These are phyloP conservation scores for Ptychadena robeensis DNA, from an alignment of 2,797 vertebrate species.

Conservation along the genomic window DNA sequence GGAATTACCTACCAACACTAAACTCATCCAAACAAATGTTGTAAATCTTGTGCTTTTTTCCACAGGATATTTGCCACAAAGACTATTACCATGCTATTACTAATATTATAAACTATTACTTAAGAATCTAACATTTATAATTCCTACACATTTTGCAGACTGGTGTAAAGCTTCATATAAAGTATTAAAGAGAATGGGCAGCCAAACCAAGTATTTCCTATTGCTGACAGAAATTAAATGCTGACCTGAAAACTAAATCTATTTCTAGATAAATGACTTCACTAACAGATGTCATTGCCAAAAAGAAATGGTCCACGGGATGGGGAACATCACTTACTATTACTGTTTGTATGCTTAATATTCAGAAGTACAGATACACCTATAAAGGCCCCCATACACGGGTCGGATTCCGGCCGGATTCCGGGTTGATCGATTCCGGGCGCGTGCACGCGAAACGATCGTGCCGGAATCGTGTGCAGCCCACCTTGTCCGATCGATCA, in stretches of 20 bases:
- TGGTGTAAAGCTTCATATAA: not conserved
- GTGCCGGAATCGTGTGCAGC: too few species aligned
- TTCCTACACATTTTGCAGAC: not conserved
- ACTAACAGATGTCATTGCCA: not conserved
- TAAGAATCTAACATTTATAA: constrained; percentile 19
- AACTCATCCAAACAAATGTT: constrained; percentile 16
- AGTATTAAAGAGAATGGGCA: not conserved
- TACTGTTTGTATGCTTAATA: not conserved
- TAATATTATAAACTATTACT: constrained; percentile 25
- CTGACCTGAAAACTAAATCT: constrained; percentile 18
- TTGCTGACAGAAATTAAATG: constrained; percentile 1
- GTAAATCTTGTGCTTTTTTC: not conserved
- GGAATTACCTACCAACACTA: constrained; percentile 33
- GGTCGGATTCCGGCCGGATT: too few species aligned
- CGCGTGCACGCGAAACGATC: too few species aligned
- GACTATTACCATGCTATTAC: not conserved
- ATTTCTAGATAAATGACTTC: constrained; percentile 1
- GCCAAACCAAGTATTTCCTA: constrained; percentile 26
- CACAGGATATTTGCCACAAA: constrained; percentile 7
- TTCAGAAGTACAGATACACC: too few species aligned
- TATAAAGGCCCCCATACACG: too few species aligned
- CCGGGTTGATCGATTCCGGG: too few species aligned
- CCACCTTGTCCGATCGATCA: too few species aligned
- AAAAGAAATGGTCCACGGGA: not conserved
- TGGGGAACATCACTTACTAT: not conserved